phyloP scores from a whole-genome alignment of 2,113 vertebrate genomes.

The Thunnus thynnus region DNA sequence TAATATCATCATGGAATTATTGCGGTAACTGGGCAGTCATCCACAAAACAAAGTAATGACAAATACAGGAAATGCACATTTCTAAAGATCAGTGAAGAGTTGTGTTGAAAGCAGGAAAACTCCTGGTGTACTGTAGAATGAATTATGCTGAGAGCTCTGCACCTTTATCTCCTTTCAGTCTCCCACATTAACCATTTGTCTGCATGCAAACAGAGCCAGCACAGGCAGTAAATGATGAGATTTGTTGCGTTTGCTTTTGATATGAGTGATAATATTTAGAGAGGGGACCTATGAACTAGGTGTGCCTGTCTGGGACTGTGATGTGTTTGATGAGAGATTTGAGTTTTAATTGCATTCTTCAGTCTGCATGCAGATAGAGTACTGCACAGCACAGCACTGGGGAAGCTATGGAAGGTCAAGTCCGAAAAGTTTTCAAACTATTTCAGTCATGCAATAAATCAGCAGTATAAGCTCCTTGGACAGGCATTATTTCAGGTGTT shows the following conservation, averaged over 20 bases:
- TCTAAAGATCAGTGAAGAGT: not conserved
- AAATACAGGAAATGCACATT: not conserved
- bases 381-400: slow-evolving; percentile 17
- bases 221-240: slow-evolving; percentile 65
- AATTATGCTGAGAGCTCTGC: slow-evolving; percentile 25
- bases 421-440: slow-evolving; percentile 31
- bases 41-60: not conserved
- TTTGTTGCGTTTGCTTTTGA: slow-evolving; percentile 85
- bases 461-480: not conserved
- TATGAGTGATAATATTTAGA: slow-evolving; percentile 85
- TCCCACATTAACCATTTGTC: slow-evolving; percentile 40
- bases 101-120: not conserved
- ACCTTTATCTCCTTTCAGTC: slow-evolving; percentile 46
- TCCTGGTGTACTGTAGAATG: not conserved
- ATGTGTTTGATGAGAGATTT: slow-evolving; percentile 84
- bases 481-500: not conserved
- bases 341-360: slow-evolving; percentile 81
- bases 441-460: not conserved
- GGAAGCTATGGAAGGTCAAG: slow-evolving; percentile 33
- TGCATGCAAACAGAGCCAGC: slow-evolving; percentile 63
- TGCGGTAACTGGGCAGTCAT: not conserved
- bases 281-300: slow-evolving; percentile 65
- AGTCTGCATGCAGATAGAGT: slow-evolving; percentile 75
- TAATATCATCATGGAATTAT: not conserved
- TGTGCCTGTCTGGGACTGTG: slow-evolving; percentile 65